phyloP scores from a whole-genome alignment of 2,888 invertebrate species.

The Odiellus spinosus region DNA sequence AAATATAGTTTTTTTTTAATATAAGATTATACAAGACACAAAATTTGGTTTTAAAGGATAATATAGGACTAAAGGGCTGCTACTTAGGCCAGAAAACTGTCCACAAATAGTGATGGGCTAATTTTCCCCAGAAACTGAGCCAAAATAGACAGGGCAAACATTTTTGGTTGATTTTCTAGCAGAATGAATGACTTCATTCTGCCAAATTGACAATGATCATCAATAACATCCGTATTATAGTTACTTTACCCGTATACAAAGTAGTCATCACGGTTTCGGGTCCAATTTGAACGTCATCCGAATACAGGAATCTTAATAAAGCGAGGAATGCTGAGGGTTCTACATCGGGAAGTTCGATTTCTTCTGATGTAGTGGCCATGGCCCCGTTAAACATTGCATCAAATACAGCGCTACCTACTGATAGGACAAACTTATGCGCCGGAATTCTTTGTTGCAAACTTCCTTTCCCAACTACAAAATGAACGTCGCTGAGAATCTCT shows the following conservation, averaged over 20 bases:
- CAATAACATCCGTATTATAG: too few species aligned
- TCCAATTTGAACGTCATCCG: slow-evolving; percentile 65
- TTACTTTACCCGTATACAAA: slow-evolving; percentile 59
- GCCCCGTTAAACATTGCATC: slow-evolving; percentile 73
- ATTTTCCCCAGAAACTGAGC: too few species aligned
- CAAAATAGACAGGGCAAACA: too few species aligned
- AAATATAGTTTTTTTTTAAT: too few species aligned
- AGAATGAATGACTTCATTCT: too few species aligned
- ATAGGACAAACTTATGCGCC: slow-evolving; percentile 60
- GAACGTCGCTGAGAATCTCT: slow-evolving; percentile 51
- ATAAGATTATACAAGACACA: too few species aligned
- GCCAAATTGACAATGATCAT: too few species aligned
- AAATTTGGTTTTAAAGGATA: too few species aligned
- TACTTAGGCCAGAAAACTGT: too few species aligned
- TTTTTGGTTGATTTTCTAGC: too few species aligned
- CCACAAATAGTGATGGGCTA: too few species aligned
- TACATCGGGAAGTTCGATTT: slow-evolving; percentile 65
- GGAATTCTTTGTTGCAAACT: slow-evolving; percentile 50
- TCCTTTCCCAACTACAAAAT: slow-evolving; percentile 59
- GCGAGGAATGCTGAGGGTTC: slow-evolving; percentile 65
- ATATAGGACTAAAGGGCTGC: too few species aligned
- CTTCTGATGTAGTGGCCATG: slow-evolving; percentile 47
- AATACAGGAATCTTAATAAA: slow-evolving; percentile 49
- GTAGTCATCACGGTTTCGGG: slow-evolving; percentile 76
- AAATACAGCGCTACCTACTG: slow-evolving; percentile 67